Evolutionary conservation across 2,797 vertebrate species (phyloP), one percentile per base, ranked within the genome.

Genomic region (Intellagama lesueurii): DNA sequence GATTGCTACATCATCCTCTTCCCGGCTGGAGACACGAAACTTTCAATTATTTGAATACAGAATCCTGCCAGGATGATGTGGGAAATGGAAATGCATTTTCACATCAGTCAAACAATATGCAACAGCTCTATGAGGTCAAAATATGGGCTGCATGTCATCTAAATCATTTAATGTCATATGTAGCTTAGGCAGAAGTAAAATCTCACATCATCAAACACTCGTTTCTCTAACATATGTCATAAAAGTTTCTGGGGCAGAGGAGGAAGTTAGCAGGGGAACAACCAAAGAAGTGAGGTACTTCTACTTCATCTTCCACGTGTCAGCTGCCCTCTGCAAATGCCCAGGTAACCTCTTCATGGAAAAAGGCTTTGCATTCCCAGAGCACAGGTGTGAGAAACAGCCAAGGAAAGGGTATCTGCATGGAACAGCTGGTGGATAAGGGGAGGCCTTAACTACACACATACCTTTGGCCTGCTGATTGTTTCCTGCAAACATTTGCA

Each of bases 41-140:
- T 86, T 78, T 81, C 76, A 78, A 1, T 47, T 85, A 88, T 88
- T 30, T 87, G 83, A 89, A 88, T 56, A 82, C 7, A 83, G 1
- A 91, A 49, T 83, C 47, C 72, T 87, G 30, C 28, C 35, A 70
- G 7, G 7, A 64, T 2, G 26, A 6, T 17, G 73, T 44, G 85
- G 84, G 17, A 84, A 83, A 83, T 70, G 56, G 66, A 81, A 82
- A 83, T 5, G 84, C 35, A 60, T 16, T 78, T 28, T 52, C 30
- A 75, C 1, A 52, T 90, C 26, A 79, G 44, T 49, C 6, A 88
- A 83, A 78, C 60, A 73, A 92, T 86, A 17, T 35, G 26, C 35
- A 85, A 92, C 77, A 77, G 88, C 30, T 69, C 32, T 17, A 44
- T 87, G 44, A 85, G 89, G 75, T 80, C 7, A 78, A 6, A 60